Conservation (phyloP, 2,113 vertebrate species). For the Cariama cristata region DNA sequence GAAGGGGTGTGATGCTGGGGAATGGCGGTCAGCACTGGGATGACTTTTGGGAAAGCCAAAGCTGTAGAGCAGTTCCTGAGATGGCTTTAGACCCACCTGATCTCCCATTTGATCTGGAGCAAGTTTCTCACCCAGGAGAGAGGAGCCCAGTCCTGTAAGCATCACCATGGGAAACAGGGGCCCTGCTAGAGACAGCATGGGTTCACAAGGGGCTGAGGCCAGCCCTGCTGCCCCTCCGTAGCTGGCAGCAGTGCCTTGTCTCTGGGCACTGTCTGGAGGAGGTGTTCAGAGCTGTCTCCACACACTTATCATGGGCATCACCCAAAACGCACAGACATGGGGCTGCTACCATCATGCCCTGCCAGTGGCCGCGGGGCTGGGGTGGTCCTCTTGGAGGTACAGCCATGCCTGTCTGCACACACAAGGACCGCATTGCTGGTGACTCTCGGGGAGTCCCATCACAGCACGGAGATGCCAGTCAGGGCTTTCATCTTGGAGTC, state of each 20-base stretch:
- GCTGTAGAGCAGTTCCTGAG: neutral
- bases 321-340: accelerated
- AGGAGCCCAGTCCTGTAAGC: neutral
- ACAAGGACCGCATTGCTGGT: accelerated
- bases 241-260: neutral
- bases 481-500: neutral
- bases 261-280: neutral
- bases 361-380: neutral
- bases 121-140: neutral
- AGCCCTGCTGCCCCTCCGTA: neutral
- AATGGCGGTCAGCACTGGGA: neutral
- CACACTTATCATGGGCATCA: neutral
- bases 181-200: neutral
- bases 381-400: accelerated
- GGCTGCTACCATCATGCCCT: neutral
- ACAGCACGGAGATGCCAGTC: accelerated
- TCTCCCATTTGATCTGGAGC: neutral
- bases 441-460: neutral
- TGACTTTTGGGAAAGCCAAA: neutral
- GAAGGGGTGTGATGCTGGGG: neutral
- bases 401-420: neutral
- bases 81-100: neutral
- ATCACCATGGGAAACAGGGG: neutral
- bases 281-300: neutral
- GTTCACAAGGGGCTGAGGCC: accelerated